A percentile compares a stretch with the other conserved stretches of the same genome.
Conservation (phyloP, 2,888 invertebrate genomes). For the Seira musarum region DNA sequence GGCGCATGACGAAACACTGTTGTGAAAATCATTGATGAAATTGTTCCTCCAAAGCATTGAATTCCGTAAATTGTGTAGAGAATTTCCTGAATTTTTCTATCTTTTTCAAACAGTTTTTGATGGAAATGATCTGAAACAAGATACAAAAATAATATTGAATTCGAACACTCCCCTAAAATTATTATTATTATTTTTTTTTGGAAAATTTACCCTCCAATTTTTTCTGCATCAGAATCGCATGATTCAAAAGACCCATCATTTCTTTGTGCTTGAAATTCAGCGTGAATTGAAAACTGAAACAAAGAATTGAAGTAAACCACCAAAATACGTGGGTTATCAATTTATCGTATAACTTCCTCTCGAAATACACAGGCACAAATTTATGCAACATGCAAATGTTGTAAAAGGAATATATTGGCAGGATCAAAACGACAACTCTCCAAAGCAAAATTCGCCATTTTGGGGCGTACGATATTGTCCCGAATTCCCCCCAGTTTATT, state of each 20-base stretch:
- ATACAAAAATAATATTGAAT: no score
- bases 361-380: background rate
- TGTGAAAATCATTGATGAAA: background rate
- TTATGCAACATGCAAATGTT: background rate
- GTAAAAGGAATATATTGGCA: no score
- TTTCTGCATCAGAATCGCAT: background rate
- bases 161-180: no score
- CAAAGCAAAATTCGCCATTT: background rate
- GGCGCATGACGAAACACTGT: background rate
- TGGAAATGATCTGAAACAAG: no score
- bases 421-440: background rate
- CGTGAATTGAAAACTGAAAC: background rate
- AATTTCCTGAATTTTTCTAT: background rate
- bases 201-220: background rate
- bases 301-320: background rate
- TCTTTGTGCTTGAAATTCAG: background rate
- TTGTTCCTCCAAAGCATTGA: background rate
- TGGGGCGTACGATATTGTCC: background rate
- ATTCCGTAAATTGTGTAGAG: background rate
- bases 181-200: no score
- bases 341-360: background rate
- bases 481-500: background rate
- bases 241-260: slow-evolving; percentile 2
- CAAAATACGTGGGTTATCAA: background rate
- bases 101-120: no score